Conservation (phyloP, 2,797 vertebrate species). For the Sarcoramphus papa region DNA sequence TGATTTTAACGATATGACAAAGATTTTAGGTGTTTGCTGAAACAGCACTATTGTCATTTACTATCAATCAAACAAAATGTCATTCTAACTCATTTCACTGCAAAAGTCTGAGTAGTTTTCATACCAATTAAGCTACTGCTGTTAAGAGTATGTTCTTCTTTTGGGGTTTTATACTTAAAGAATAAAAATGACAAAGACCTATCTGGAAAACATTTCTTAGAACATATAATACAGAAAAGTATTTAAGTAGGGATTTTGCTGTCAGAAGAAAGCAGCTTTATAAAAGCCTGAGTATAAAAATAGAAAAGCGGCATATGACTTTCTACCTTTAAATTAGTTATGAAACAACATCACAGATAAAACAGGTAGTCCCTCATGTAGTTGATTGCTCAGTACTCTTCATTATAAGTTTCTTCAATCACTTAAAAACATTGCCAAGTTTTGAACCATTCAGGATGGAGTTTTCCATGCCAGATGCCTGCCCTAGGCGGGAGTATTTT, state of each 20-base stretch:
- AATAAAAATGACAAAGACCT: neutral
- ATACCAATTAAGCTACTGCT: conserved; percentile 19
- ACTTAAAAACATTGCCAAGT: neutral
- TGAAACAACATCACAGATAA: neutral
- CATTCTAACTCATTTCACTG: conserved; percentile 46
- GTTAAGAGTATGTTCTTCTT: neutral
- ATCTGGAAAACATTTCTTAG: neutral
- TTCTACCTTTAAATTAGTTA: neutral
- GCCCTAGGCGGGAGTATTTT: neutral
- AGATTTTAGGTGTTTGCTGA: conserved; percentile 69
- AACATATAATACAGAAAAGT: neutral
- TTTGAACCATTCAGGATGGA: neutral
- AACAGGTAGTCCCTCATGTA: neutral
- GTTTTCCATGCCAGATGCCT: neutral
- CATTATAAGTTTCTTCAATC: neutral
- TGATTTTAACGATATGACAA: conserved; percentile 65
- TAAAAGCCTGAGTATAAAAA: neutral
- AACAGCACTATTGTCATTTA: conserved; percentile 45
- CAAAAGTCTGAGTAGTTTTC: conserved; percentile 12
- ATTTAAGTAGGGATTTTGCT: neutral
- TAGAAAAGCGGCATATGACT: neutral
- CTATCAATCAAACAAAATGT: conserved; percentile 58
- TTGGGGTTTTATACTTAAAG: neutral
- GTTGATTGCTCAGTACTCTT: neutral
- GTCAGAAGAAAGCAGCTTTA: neutral